Conservation (phyloP, 2,113 vertebrate genomes). For the Ranitomeya imitator region DNA sequence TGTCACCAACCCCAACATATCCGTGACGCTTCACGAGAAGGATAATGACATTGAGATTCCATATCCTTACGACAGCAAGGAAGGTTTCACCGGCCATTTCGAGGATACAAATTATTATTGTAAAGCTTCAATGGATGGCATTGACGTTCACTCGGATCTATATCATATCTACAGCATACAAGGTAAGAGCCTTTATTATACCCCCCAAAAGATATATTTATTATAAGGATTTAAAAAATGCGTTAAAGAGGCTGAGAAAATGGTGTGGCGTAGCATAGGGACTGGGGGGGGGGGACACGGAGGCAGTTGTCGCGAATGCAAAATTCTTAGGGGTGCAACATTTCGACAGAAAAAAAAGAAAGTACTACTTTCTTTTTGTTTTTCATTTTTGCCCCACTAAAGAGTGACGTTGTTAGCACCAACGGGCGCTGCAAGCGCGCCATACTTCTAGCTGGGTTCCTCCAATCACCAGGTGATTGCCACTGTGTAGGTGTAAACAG, state of each 20-base stretch:
- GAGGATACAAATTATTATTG: conserved; percentile 89
- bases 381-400: too few relatives aligned
- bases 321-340: too few relatives aligned
- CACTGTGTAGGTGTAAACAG: too few relatives aligned
- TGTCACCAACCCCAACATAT: conserved; percentile 84
- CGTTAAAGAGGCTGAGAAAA: neutral
- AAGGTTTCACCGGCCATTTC: conserved; percentile 83
- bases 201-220: neutral
- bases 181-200: conserved; percentile 67
- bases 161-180: conserved; percentile 83
- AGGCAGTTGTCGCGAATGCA: too few relatives aligned
- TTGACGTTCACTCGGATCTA: conserved; percentile 77
- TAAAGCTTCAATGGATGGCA: conserved; percentile 77
- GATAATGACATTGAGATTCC: conserved; percentile 72
- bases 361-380: too few relatives aligned
- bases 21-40: conserved; percentile 83
- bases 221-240: neutral
- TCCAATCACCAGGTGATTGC: too few relatives aligned
- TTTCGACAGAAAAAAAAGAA: too few relatives aligned
- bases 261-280: neutral
- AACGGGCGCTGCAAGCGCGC: too few relatives aligned
- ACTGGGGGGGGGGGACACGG: too few relatives aligned
- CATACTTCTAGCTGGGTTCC: too few relatives aligned
- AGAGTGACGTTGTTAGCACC: too few relatives aligned
- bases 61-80: conserved; percentile 77